Percentiles rank a stretch among this genome's conserved stretches.
Conservation (phyloP, 2,797 vertebrate species). For the Phyllotis vaccarum region DNA sequence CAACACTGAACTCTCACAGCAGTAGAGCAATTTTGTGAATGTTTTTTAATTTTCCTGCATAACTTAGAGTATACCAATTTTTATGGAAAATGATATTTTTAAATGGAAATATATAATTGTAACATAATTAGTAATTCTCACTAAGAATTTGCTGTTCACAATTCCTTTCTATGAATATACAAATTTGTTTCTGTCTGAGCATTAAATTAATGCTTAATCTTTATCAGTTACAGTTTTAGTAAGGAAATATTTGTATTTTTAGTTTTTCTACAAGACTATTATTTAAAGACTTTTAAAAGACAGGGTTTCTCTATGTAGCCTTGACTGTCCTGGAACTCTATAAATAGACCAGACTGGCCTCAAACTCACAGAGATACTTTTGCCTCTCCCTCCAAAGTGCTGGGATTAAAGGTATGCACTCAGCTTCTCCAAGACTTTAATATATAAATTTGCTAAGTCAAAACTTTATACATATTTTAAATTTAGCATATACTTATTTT, state of each 20-base stretch:
- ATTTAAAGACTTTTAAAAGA: background rate
- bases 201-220: slow-evolving; percentile 27
- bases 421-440: background rate
- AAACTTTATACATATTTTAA: background rate
- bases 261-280: slow-evolving; percentile 2
- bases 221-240: background rate
- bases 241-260: background rate
- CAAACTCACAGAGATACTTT: background rate
- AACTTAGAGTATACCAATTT: background rate
- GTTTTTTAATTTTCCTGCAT: background rate
- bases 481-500: slow-evolving; percentile 21
- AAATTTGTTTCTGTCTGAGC: background rate
- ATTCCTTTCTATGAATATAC: background rate
- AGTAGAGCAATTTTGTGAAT: background rate
- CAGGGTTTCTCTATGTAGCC: background rate
- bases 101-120: background rate
- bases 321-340: background rate
- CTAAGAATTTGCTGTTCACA: background rate
- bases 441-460: slow-evolving; percentile 30
- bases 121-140: background rate
- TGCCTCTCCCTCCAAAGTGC: background rate
- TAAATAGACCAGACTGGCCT: background rate
- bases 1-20: background rate
- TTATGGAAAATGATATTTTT: background rate
- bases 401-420: background rate